These are phyloP conservation scores for Stenurella melanura DNA, from an alignment of 2,888 invertebrate genomes.

Conservation along the genomic window DNA sequence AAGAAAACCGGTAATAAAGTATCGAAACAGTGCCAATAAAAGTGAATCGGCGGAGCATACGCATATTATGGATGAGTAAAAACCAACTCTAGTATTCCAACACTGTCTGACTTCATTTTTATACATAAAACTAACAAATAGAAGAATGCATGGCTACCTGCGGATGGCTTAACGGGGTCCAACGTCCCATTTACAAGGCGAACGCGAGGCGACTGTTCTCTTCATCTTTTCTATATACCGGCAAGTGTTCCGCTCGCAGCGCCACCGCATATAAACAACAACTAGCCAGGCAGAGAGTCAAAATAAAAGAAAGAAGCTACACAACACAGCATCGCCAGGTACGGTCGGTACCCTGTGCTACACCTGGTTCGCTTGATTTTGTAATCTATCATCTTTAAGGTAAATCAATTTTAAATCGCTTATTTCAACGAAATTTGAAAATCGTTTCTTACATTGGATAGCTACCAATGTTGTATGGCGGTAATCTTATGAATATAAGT, in stretches of 20 bases:
- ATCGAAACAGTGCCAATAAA: conserved; percentile 61
- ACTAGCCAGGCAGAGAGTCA: conserved; percentile 43
- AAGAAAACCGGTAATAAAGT: conserved; percentile 64
- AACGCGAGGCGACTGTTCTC: conserved; percentile 64
- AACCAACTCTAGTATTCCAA: conserved; percentile 40
- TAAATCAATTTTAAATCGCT: conserved; percentile 43
- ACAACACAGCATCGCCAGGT: conserved; percentile 42
- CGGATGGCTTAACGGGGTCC: conserved; percentile 47
- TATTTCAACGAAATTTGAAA: conserved; percentile 25
- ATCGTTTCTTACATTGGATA: not conserved
- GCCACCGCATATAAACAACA: conserved; percentile 64
- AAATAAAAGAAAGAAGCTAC: conserved; percentile 46
- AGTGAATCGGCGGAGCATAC: conserved; percentile 54
- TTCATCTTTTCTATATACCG: conserved; percentile 59
- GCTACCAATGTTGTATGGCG: not conserved
- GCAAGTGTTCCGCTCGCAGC: conserved; percentile 65
- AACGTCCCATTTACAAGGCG: conserved; percentile 56
- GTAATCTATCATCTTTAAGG: conserved; percentile 37
- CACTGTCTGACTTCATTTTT: conserved; percentile 30
- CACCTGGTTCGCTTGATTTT: conserved; percentile 40
- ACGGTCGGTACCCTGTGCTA: conserved; percentile 35
- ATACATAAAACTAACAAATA: conserved; percentile 38
- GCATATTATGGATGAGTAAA: conserved; percentile 32
- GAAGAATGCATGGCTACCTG: conserved; percentile 57
- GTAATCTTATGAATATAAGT: conserved; percentile 13